Evolutionary conservation across 1,140 invertebrate species (phyloP).

Genomic region (Himalopsyche phryganea): DNA sequence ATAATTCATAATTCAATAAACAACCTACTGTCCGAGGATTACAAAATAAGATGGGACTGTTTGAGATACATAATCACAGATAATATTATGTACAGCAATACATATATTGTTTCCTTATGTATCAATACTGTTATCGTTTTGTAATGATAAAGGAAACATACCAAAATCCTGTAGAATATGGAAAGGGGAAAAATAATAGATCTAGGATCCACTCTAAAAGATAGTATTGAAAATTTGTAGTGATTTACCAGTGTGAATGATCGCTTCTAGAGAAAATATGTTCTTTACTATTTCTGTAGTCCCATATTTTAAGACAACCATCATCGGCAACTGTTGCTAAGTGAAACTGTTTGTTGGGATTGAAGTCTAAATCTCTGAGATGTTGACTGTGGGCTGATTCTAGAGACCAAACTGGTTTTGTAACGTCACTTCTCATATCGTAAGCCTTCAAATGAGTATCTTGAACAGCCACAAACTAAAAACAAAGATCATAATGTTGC

Average conservation of each 20-base stretch:
- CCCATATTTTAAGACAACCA: conserved; percentile 93
- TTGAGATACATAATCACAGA: no score
- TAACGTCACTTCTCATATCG: conserved; percentile 72
- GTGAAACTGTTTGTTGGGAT: conserved; percentile 94
- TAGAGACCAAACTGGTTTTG: conserved; percentile 75
- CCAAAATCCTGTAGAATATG: no score
- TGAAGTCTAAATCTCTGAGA: conserved; percentile 91
- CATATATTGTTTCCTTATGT: no score
- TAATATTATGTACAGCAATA: no score
- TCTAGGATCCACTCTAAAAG: no score
- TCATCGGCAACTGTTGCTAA: conserved; percentile 94
- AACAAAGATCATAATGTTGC: conserved; percentile 7
- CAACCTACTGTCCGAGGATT: no score
- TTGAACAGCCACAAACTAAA: conserved; percentile 72
- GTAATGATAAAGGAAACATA: no score
- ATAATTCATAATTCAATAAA: no score
- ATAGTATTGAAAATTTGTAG: no score
- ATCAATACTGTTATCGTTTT: no score
- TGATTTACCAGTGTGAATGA: conserved; percentile 89
- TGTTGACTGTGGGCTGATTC: conserved; percentile 84
- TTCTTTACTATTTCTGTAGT: conserved; percentile 76
- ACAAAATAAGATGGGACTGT: no score
- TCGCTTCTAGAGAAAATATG: conserved; percentile 79
- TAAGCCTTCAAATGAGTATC: conserved; percentile 83
- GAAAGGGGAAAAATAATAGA: no score